These are phyloP conservation scores for Zaprionus camerounensis DNA, from an alignment of 1,140 invertebrate genomes.

Conservation along the genomic window DNA sequence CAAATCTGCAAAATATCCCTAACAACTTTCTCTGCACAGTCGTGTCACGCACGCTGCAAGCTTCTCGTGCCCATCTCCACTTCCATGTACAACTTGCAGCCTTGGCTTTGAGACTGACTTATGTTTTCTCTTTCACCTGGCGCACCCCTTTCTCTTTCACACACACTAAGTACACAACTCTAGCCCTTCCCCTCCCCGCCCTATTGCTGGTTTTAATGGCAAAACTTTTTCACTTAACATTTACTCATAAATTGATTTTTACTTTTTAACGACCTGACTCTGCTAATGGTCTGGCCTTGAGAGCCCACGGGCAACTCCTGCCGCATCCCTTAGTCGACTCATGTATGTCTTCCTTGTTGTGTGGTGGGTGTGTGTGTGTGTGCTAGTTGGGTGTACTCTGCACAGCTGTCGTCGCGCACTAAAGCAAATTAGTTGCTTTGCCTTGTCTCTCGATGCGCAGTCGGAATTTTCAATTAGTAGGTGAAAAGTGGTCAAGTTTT, in stretches of 20 bases:
- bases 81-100: background rate
- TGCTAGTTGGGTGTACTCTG: background rate
- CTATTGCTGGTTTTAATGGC: conserved; percentile 64
- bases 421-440: conserved; percentile 43
- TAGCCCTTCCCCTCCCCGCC: background rate
- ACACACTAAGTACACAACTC: conserved; percentile 3
- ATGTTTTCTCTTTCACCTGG: conserved; percentile 11
- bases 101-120: conserved; percentile 34
- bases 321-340: conserved; percentile 12
- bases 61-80: background rate
- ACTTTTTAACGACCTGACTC: conserved; percentile 75
- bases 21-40: background rate
- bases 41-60: background rate
- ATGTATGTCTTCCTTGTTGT: conserved; percentile 33
- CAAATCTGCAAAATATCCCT: background rate
- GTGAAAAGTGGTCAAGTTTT: conserved; percentile 72
- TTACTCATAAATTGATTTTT: conserved; percentile 83
- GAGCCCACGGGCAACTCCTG: conserved; percentile 10
- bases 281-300: conserved; percentile 48
- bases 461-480: conserved; percentile 79
- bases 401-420: conserved; percentile 24
- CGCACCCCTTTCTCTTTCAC: conserved; percentile 18
- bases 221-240: conserved; percentile 83
- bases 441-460: conserved; percentile 61
- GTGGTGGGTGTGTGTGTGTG: background rate